Evolutionary conservation across 2,888 invertebrate species (phyloP).

Genomic region (Sphinx pinastri): DNA sequence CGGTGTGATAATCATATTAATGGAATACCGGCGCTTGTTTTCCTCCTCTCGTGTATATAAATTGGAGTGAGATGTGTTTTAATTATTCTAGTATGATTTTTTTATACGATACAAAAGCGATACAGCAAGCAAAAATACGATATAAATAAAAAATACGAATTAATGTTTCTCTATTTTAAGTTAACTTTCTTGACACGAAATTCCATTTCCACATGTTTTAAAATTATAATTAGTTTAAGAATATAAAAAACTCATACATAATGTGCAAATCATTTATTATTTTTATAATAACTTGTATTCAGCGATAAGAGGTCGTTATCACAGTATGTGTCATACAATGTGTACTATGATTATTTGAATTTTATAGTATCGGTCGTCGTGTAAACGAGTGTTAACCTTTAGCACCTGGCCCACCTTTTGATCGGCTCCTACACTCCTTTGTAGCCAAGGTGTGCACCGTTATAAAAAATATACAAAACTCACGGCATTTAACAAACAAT

Average conservation of each 20-base stretch:
- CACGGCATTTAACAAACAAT: conserved; percentile 81
- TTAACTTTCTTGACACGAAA: neutral
- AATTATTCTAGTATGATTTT: too few species aligned
- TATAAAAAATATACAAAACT: conserved; percentile 71
- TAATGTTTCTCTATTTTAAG: too few species aligned
- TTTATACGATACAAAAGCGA: too few species aligned
- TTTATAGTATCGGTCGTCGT: conserved; percentile 51
- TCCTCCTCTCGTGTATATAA: too few species aligned
- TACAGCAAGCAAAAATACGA: too few species aligned
- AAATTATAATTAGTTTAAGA: neutral
- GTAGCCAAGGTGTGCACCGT: conserved; percentile 76
- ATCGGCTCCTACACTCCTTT: conserved; percentile 60
- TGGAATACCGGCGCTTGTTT: neutral
- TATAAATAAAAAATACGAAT: too few species aligned
- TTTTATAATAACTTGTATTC: neutral
- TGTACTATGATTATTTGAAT: conserved; percentile 50
- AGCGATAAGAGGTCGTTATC: neutral
- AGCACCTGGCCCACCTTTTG: conserved; percentile 64
- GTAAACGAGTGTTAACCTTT: conserved; percentile 62
- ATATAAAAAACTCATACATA: neutral
- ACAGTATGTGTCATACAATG: neutral
- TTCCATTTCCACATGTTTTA: neutral
- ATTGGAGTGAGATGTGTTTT: neutral
- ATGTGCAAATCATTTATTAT: neutral
- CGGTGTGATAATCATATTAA: conserved; percentile 9